These are phyloP conservation scores for Actinemys pallida DNA, from an alignment of 2,113 vertebrate genomes.

Conservation along the genomic window DNA sequence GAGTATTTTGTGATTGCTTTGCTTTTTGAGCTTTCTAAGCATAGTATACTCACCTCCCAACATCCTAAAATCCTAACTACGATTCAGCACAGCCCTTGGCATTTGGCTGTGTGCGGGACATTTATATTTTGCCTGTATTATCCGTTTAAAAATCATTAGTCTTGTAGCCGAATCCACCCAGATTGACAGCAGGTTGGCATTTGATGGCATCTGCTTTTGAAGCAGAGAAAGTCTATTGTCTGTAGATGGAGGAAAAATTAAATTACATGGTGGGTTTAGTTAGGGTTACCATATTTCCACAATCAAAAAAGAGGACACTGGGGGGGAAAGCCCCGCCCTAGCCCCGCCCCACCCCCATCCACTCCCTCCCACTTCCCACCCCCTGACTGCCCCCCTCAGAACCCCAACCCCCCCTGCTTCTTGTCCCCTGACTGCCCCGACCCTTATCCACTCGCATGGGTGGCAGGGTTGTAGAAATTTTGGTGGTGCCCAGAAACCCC, in stretches of 20 bases:
- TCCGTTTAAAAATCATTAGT: not conserved
- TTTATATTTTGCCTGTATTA: not conserved
- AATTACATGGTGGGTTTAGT: not conserved
- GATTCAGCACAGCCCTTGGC: not conserved
- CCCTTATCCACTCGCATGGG: no score
- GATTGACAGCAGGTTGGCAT: not conserved
- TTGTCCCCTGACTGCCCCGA: no score
- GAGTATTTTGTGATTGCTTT: not conserved
- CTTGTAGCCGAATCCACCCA: not conserved
- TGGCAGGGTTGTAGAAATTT: no score
- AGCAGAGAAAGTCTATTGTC: fast-evolving
- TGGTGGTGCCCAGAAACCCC: no score
- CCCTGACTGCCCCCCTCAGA: no score
- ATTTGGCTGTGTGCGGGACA: not conserved
- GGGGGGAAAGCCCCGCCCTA: no score
- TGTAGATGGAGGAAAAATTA: not conserved
- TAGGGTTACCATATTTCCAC: no score
- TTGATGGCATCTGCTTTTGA: not conserved
- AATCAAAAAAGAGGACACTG: no score
- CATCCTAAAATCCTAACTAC: not conserved
- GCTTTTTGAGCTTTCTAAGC: not conserved
- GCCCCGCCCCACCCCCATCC: no score
- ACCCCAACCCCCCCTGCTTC: no score
- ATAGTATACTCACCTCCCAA: not conserved
- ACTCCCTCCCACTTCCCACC: no score